Evolutionary conservation across 2,797 vertebrate species (phyloP), one percentile per base, ranked within the genome.

Genomic region (Sebastes itinus): DNA sequence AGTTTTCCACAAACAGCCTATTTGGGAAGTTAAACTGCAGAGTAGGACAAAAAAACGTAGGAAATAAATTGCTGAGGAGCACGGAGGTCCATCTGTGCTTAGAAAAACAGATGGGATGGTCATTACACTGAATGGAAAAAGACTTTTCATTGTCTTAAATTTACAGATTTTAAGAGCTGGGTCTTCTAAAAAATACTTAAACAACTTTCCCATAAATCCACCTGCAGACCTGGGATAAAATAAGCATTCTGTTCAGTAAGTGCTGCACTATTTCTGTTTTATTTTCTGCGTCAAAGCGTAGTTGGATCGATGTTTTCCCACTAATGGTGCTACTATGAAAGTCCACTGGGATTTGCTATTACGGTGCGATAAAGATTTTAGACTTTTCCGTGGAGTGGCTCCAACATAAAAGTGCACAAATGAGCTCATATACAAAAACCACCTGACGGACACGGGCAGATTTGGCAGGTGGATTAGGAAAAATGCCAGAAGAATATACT

Each of bases 271-370:
- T 85, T 90, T 83, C 56, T 27, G 69, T 80, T 85, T 76, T 25
- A 77, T 67, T 73, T 42, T 83, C 70, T 59, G 75, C 70, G 54
- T 64, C 18, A 71, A 75, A 73, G 72, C 72, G 65, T 42, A 42
- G 13, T 42, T 3, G 16, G 79, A 91, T 94, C 91, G 23, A 93
- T 94, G 80, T 80, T 73, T 83, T 84, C 69, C 78, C 75, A 76
- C 82, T 90, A 89, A 92, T 89, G 84, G 67, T 67, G 64, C 63
- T 56, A 59, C 75, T 9, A 63, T 68, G 14, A 66, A 78, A 32
- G 73, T 64, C 83, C 6, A 12, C 62, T 23, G 84, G 80, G 71
- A 78, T 78, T 73, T n/a, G 9, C 49, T 62, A 20, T 90, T 30
- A 46, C n/a, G 52, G 38, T 12, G 67, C 56, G 54, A 58, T 69